phyloP scores from a whole-genome alignment of 2,113 vertebrate genomes.

The Drymodes brunneopygia region DNA sequence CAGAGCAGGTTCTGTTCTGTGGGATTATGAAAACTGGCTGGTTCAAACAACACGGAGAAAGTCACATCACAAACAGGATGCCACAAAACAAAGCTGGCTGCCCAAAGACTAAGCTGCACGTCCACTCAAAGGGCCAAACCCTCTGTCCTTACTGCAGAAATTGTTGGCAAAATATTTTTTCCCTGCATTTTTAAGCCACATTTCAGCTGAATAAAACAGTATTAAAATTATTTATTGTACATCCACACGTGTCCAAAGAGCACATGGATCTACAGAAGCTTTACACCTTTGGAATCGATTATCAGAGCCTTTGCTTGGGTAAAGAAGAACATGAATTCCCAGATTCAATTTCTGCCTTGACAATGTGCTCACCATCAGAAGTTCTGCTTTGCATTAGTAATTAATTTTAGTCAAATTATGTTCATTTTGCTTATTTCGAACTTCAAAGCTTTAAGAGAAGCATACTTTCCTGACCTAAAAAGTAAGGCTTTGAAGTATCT shows the following conservation, averaged over 20 bases:
- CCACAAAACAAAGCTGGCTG: background rate
- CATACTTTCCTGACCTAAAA: slow-evolving; percentile 47
- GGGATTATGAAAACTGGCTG: background rate
- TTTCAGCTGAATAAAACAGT: background rate
- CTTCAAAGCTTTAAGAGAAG: slow-evolving; percentile 47
- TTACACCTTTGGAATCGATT: background rate
- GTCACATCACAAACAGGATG: background rate
- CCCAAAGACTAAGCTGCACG: background rate
- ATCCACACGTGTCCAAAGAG: background rate
- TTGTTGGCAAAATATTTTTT: background rate
- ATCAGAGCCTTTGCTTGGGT: background rate
- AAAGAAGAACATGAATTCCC: background rate
- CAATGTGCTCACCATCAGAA: background rate
- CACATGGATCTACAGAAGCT: background rate
- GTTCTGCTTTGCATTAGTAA: slow-evolving; percentile 42
- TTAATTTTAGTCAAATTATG: slow-evolving; percentile 55
- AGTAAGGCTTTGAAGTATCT: slow-evolving; percentile 59
- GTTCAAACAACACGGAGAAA: background rate
- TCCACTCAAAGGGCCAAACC: background rate
- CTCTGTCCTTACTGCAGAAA: background rate
- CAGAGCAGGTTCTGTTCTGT: background rate
- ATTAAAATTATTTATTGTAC: background rate
- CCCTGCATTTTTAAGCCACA: background rate
- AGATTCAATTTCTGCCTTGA: background rate
- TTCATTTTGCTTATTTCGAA: slow-evolving; percentile 54